These are phyloP conservation scores for Aleiodes testaceus DNA, from an alignment of 2,888 invertebrate genomes.

Conservation along the genomic window DNA sequence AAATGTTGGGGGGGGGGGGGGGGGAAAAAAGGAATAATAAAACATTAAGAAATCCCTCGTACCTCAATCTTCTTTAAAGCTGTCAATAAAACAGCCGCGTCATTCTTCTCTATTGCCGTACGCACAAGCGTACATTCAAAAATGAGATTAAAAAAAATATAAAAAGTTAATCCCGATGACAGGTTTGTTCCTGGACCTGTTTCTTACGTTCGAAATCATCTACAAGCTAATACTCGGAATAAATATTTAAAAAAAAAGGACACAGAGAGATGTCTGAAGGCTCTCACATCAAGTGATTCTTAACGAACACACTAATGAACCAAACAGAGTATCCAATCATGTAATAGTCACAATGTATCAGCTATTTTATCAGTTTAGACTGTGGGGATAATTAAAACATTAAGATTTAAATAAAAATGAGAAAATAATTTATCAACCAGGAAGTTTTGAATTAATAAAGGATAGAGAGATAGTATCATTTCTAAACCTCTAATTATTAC, in stretches of 20 bases:
- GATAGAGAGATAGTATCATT: no score
- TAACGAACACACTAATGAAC: no score
- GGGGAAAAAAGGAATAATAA: not conserved
- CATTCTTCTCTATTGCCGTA: slow-evolving; percentile 25
- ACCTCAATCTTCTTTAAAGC: slow-evolving; percentile 35
- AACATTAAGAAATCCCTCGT: not conserved
- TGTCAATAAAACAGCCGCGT: slow-evolving; percentile 35
- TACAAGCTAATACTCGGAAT: not conserved
- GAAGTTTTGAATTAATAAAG: no score
- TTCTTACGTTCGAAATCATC: slow-evolving; percentile 9
- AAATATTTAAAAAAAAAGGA: no score
- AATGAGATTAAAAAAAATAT: slow-evolving; percentile 12
- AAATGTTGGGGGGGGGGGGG: no score
- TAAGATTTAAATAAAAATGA: no score
- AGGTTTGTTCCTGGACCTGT: slow-evolving; percentile 30
- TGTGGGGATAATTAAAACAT: no score
- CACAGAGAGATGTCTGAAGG: no score
- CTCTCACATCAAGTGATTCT: slow-evolving; percentile 12
- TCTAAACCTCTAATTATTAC: slow-evolving; percentile 48
- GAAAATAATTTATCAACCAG: no score
- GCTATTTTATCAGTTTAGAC: no score
- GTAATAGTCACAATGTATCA: no score
- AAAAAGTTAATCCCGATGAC: slow-evolving; percentile 38
- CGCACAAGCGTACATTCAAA: not conserved
- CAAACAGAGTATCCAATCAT: no score